These are phyloP conservation scores for Atta cephalotes DNA, from an alignment of 1,140 invertebrate genomes.

Conservation along the genomic window DNA sequence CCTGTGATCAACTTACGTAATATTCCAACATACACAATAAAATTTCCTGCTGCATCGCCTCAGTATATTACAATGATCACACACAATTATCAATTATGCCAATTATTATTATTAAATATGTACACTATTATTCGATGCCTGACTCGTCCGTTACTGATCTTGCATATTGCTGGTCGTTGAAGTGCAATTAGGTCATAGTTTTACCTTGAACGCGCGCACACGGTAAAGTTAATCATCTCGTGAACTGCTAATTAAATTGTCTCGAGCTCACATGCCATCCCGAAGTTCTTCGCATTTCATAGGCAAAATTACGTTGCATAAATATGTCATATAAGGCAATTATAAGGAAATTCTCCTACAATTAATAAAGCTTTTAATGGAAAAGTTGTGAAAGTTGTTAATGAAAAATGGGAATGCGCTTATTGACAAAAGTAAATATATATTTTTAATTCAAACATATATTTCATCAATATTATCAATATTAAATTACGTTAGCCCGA, in stretches of 20 bases:
- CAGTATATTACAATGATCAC: too few species aligned
- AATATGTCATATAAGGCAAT: conserved; percentile 46
- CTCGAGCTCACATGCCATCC: conserved; percentile 28
- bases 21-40: not conserved
- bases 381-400: not conserved
- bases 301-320: conserved; percentile 49
- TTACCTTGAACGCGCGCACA: conserved; percentile 46
- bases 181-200: conserved; percentile 46
- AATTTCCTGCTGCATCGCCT: not conserved
- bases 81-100: too few species aligned
- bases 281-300: conserved; percentile 55
- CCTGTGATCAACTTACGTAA: too few species aligned
- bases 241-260: conserved; percentile 60
- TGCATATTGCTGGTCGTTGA: conserved; percentile 13
- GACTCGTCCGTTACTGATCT: conserved; percentile 46
- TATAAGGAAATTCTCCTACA: conserved; percentile 17
- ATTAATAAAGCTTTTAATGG: conserved; percentile 42
- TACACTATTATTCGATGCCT: conserved; percentile 5
- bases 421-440: not conserved
- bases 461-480: not conserved
- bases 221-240: conserved; percentile 60
- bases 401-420: not conserved
- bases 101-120: conserved; percentile 62
- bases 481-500: not conserved
- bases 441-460: not conserved